A percentile compares a stretch with the other conserved stretches of the same genome.
phyloP scores from a whole-genome alignment of 2,888 invertebrate genomes.

The Epistrophe grossulariae region DNA sequence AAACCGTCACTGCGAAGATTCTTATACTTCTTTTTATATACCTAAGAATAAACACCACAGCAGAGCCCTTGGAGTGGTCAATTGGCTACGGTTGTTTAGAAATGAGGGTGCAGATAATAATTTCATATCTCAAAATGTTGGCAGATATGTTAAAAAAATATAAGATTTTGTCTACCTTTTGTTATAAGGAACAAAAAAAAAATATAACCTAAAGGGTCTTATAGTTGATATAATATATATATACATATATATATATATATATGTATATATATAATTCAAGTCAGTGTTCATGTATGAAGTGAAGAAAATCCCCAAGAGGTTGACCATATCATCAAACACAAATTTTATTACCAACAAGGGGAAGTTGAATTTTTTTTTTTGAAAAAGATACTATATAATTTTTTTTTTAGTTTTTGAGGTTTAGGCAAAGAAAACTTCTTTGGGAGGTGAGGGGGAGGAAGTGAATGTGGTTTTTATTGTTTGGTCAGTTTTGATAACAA shows the following conservation, averaged over 20 bases:
- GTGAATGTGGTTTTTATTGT: conserved; percentile 11
- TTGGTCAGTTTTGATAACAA: conserved; percentile 10
- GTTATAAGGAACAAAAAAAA: conserved; percentile 37
- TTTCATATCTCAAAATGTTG: conserved; percentile 72
- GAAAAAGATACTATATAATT: not conserved
- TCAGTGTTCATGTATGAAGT: conserved; percentile 13
- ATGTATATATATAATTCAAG: not conserved
- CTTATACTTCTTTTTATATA: conserved; percentile 9
- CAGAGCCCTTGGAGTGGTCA: conserved; percentile 72
- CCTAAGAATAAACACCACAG: conserved; percentile 70
- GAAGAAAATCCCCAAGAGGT: conserved; percentile 71
- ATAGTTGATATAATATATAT: not conserved
- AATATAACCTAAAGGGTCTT: conserved; percentile 47
- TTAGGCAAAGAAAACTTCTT: not conserved
- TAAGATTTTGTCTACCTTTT: conserved; percentile 43
- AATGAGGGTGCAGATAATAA: conserved; percentile 66
- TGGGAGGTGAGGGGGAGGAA: not conserved
- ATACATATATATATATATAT: not conserved
- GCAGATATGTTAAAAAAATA: conserved; percentile 68
- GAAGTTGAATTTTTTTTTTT: conserved; percentile 15
- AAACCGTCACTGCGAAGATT: conserved; percentile 14
- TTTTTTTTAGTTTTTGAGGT: conserved; percentile 25
- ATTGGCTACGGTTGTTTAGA: conserved; percentile 67
- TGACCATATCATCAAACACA: conserved; percentile 68
- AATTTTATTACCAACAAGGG: conserved; percentile 48